A percentile compares a stretch with the other conserved stretches of the same genome.
Conservation (phyloP, 2,797 vertebrate species). For the Microhierax caerulescens region DNA sequence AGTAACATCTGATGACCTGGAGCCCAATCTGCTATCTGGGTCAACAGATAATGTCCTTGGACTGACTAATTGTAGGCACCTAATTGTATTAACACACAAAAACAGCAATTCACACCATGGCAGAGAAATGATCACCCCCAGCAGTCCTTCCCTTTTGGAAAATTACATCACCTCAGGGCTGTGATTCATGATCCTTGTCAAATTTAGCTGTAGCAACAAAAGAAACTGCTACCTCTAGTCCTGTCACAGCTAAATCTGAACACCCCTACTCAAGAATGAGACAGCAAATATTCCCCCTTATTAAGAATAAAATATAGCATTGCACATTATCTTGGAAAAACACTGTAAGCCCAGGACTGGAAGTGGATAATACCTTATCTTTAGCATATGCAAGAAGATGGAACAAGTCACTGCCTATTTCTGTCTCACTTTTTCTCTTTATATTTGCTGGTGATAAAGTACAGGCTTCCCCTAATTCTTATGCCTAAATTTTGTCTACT, state of each 20-base stretch:
- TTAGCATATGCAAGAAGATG: background rate
- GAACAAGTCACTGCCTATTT: background rate
- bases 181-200: constrained; percentile 15
- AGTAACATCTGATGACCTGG: constrained; percentile 4
- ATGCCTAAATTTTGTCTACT: background rate
- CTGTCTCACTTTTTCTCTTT: constrained; percentile 2
- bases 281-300: background rate
- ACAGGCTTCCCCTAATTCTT: background rate
- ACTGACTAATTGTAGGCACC: constrained; percentile 18
- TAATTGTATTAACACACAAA: constrained; percentile 42
- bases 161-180: constrained; percentile 3
- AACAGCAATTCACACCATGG: background rate
- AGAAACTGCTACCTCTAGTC: background rate
- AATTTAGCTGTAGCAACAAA: background rate
- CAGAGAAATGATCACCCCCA: constrained; percentile 11
- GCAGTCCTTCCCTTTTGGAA: constrained; percentile 12
- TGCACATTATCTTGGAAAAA: background rate
- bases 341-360: background rate
- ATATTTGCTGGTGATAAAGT: background rate
- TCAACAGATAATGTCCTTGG: background rate
- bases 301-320: background rate
- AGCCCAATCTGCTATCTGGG: constrained; percentile 6
- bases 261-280: background rate
- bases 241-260: background rate
- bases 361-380: background rate